phyloP scores from a whole-genome alignment of 2,888 invertebrate genomes.

The Odontocolon sp. region DNA sequence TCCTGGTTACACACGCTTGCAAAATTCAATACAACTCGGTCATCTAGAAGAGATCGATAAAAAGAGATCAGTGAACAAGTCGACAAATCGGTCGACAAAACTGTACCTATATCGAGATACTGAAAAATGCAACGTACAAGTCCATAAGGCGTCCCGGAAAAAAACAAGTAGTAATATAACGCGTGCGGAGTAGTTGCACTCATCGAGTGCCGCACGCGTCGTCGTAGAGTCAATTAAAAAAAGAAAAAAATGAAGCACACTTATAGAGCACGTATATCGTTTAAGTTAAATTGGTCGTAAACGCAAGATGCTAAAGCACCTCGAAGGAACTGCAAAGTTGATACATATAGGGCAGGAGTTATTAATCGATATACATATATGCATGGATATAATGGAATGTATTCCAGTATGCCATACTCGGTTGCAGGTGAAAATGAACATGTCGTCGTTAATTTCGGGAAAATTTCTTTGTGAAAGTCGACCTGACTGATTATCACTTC shows the following conservation, averaged over 20 bases:
- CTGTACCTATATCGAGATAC: slow-evolving; percentile 6
- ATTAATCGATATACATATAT: too few relatives aligned
- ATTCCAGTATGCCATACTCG: too few relatives aligned
- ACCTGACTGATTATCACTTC: slow-evolving; percentile 13
- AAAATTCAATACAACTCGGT: slow-evolving; percentile 34
- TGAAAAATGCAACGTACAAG: slow-evolving; percentile 7
- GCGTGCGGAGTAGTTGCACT: not conserved
- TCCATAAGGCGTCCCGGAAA: slow-evolving; percentile 11
- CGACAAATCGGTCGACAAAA: slow-evolving; percentile 53
- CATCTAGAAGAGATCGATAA: slow-evolving; percentile 46
- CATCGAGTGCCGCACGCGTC: slow-evolving; percentile 33
- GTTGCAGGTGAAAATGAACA: slow-evolving; percentile 22
- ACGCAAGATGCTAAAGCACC: not conserved
- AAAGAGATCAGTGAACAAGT: slow-evolving; percentile 46
- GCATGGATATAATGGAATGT: too few relatives aligned
- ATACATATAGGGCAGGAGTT: too few relatives aligned
- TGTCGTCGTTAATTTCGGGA: slow-evolving; percentile 30
- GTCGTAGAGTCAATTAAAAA: not conserved
- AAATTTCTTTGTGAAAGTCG: slow-evolving; percentile 40
- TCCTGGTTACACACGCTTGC: slow-evolving; percentile 17
- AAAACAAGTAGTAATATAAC: not conserved
- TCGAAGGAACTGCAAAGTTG: not conserved
- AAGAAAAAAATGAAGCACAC: slow-evolving; percentile 6
- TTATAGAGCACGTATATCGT: not conserved
- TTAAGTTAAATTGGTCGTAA: not conserved